These are phyloP conservation scores for Idaea biselata DNA, from an alignment of 2,888 invertebrate species.

Conservation along the genomic window DNA sequence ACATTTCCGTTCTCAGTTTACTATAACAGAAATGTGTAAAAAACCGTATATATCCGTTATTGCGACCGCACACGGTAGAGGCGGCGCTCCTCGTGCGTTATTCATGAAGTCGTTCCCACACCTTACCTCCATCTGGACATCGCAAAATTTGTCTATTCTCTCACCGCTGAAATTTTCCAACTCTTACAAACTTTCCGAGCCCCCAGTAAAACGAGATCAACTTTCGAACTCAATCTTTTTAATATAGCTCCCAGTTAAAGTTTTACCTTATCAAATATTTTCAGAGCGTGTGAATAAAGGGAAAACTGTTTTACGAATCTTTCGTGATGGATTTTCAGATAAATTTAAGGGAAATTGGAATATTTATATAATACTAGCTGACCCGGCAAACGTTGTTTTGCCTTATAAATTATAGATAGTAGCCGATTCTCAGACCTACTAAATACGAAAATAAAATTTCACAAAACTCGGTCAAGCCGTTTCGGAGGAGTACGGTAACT, in stretches of 20 bases:
- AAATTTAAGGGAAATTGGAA: constrained; percentile 7
- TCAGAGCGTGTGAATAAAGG: constrained; percentile 17
- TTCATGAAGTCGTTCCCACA: constrained; percentile 57
- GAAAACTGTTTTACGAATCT: not conserved
- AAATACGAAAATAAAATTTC: too few species aligned
- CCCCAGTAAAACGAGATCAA: constrained; percentile 41
- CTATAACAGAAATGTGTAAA: constrained; percentile 43
- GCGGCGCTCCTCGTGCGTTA: constrained; percentile 60
- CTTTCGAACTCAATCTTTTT: constrained; percentile 35
- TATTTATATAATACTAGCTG: too few species aligned
- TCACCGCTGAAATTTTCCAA: constrained; percentile 50
- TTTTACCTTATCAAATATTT: constrained; percentile 23
- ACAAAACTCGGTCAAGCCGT: too few species aligned
- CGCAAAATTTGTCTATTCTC: constrained; percentile 59
- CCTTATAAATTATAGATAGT: too few species aligned
- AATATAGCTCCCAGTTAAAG: constrained; percentile 22
- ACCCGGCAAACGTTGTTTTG: too few species aligned
- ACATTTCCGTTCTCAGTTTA: not conserved
- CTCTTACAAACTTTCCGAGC: constrained; percentile 44
- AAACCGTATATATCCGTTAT: constrained; percentile 42
- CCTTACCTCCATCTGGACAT: constrained; percentile 57
- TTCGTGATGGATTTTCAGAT: constrained; percentile 12
- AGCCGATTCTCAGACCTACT: too few species aligned
- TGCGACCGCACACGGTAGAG: constrained; percentile 58
- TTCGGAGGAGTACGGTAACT: too few species aligned